Evolutionary conservation across 2,797 vertebrate species (phyloP).

Genomic region (Podarcis lilfordi): DNA sequence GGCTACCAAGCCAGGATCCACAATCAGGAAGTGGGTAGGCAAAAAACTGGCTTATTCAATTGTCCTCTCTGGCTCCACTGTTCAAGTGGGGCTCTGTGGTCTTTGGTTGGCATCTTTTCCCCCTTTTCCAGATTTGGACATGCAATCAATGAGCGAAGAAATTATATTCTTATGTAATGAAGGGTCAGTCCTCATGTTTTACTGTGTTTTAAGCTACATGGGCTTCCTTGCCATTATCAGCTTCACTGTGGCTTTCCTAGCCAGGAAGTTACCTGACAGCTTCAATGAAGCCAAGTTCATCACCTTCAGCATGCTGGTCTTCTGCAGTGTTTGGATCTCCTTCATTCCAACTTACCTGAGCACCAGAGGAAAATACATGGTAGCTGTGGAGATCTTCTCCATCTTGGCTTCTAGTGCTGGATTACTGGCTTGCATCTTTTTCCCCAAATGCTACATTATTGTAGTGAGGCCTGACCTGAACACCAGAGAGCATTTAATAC

Average conservation of each 20-base stretch:
- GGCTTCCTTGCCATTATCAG: too few relatives aligned
- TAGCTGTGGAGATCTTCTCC: too few relatives aligned
- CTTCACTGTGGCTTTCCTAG: neutral
- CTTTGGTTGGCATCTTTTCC: neutral
- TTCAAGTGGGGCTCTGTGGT: neutral
- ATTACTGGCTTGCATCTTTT: too few relatives aligned
- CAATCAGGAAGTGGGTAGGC: neutral
- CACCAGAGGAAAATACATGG: too few relatives aligned
- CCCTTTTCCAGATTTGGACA: neutral
- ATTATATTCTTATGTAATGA: neutral
- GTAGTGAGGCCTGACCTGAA: neutral
- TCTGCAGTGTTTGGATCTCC: too few relatives aligned
- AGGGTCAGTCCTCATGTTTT: neutral
- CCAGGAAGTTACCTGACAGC: neutral
- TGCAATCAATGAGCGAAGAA: neutral
- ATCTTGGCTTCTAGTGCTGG: too few relatives aligned
- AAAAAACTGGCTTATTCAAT: neutral
- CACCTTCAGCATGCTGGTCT: neutral
- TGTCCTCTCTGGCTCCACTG: neutral
- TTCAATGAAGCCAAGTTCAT: conserved; percentile 1
- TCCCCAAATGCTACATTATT: too few relatives aligned
- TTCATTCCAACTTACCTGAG: too few relatives aligned
- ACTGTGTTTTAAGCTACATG: too few relatives aligned
- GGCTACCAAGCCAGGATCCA: neutral
- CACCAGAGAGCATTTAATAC: too few relatives aligned